Conservation (phyloP, 2,113 vertebrate species). For the Spheniscus mendiculus region DNA sequence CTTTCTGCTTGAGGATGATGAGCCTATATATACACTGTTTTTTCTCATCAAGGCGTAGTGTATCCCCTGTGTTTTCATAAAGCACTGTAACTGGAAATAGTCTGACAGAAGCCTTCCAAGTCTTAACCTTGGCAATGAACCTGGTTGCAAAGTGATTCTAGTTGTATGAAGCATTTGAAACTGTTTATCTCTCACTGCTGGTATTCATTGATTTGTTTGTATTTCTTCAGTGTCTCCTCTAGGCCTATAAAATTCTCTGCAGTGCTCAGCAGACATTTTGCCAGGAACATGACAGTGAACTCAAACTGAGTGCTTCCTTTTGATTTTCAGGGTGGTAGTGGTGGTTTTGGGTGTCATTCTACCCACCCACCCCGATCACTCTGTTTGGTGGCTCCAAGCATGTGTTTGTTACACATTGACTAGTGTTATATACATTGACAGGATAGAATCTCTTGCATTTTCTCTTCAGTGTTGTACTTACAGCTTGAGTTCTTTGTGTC, state of each 20-base stretch:
- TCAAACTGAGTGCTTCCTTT: background rate
- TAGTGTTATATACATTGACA: background rate
- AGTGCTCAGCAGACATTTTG: constrained; percentile 9
- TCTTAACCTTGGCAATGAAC: constrained; percentile 57
- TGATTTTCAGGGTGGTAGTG: background rate
- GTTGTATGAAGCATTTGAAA: constrained; percentile 60
- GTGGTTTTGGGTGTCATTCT: background rate
- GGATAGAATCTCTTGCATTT: background rate
- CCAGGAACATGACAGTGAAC: background rate
- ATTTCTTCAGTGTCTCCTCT: constrained; percentile 54
- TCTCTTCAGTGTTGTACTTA: background rate
- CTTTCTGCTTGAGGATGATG: constrained; percentile 14
- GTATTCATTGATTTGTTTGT: constrained; percentile 71
- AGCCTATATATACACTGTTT: constrained; percentile 40
- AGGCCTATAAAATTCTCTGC: constrained; percentile 62
- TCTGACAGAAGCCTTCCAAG: constrained; percentile 50
- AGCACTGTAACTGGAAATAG: constrained; percentile 49
- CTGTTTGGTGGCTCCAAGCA: background rate
- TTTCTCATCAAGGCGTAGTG: constrained; percentile 15
- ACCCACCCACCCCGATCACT: background rate
- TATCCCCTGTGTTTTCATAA: constrained; percentile 37
- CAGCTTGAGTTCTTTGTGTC: background rate
- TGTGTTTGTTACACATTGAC: background rate
- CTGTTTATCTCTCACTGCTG: constrained; percentile 69
- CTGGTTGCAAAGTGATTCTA: constrained; percentile 56